Percentiles rank a stretch among this genome's conserved stretches.
Evolutionary conservation across 2,888 invertebrate genomes (phyloP).

Genomic region (Volucella zonaria): DNA sequence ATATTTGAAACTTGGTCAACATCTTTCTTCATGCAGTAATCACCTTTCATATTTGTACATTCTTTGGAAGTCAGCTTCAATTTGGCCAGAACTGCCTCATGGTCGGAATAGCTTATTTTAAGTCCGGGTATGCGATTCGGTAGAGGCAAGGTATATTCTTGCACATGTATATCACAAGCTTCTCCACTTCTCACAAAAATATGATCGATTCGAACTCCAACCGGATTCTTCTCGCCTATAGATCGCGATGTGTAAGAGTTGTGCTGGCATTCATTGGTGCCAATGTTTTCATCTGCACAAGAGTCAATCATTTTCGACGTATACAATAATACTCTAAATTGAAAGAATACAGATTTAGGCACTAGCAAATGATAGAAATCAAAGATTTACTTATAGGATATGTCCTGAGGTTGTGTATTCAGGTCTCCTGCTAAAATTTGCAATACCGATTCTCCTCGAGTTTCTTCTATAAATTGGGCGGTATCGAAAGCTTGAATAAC

Average conservation of each 20-base stretch:
- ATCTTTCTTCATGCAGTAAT: slow-evolving; percentile 15
- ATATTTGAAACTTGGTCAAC: slow-evolving; percentile 66
- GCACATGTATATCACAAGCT: slow-evolving; percentile 81
- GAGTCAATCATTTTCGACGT: slow-evolving; percentile 84
- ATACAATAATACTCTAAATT: slow-evolving; percentile 84
- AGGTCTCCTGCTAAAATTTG: slow-evolving; percentile 96
- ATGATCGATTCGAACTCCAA: slow-evolving; percentile 96
- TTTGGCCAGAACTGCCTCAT: slow-evolving; percentile 91
- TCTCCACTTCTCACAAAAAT: slow-evolving; percentile 85
- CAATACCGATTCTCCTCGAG: slow-evolving; percentile 90
- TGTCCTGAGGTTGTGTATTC: slow-evolving; percentile 94
- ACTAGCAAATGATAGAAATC: neutral
- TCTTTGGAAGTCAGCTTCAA: slow-evolving; percentile 76
- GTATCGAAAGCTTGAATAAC: slow-evolving; percentile 96
- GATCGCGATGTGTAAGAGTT: slow-evolving; percentile 91
- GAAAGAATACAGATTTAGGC: slow-evolving; percentile 16
- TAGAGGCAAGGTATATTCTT: slow-evolving; percentile 87
- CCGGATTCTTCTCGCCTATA: slow-evolving; percentile 84
- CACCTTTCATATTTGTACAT: slow-evolving; percentile 44
- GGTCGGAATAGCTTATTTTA: slow-evolving; percentile 93
- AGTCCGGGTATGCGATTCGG: slow-evolving; percentile 88
- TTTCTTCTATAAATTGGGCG: slow-evolving; percentile 95
- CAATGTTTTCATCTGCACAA: slow-evolving; percentile 82
- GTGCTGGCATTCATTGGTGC: slow-evolving; percentile 90
- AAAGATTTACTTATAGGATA: slow-evolving; percentile 86